Evolutionary conservation across 1,140 invertebrate species (phyloP).

Genomic region (Xylocopa sonorina): DNA sequence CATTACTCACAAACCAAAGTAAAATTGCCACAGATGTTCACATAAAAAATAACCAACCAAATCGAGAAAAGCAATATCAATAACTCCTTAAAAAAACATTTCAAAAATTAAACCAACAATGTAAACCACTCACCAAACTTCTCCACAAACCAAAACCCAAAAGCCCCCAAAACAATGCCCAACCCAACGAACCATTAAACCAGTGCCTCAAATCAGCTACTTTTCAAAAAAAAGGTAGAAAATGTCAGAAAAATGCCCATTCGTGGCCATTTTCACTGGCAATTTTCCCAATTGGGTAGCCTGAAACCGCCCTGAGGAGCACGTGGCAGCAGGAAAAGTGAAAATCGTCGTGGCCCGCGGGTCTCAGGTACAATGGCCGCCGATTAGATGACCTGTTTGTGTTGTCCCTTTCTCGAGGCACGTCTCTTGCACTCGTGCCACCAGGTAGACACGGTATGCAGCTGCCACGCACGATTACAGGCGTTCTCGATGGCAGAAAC

Average conservation of each 20-base stretch:
- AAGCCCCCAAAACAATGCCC: too few relatives aligned
- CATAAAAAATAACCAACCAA: too few relatives aligned
- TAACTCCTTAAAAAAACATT: too few relatives aligned
- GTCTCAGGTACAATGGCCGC: conserved; percentile 48
- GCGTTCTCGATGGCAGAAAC: background rate
- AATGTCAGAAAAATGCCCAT: too few relatives aligned
- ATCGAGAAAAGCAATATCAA: too few relatives aligned
- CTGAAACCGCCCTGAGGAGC: conserved; percentile 1
- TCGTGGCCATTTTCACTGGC: too few relatives aligned
- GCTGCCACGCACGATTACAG: conserved; percentile 5
- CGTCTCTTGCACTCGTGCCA: conserved; percentile 41
- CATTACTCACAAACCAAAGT: conserved; percentile 59
- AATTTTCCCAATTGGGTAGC: too few relatives aligned
- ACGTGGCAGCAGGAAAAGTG: conserved; percentile 35
- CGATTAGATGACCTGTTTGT: conserved; percentile 66
- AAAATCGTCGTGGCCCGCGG: conserved; percentile 21
- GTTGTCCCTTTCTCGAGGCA: conserved; percentile 24
- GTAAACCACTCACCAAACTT: too few relatives aligned
- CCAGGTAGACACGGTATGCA: conserved; percentile 19
- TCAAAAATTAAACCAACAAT: background rate
- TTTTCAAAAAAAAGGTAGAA: too few relatives aligned
- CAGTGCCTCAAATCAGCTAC: too few relatives aligned
- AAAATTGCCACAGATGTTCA: conserved; percentile 48
- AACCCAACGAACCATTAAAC: too few relatives aligned
- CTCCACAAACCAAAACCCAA: too few relatives aligned